phyloP scores from a whole-genome alignment of 2,797 vertebrate genomes.

The Intellagama lesueurii region DNA sequence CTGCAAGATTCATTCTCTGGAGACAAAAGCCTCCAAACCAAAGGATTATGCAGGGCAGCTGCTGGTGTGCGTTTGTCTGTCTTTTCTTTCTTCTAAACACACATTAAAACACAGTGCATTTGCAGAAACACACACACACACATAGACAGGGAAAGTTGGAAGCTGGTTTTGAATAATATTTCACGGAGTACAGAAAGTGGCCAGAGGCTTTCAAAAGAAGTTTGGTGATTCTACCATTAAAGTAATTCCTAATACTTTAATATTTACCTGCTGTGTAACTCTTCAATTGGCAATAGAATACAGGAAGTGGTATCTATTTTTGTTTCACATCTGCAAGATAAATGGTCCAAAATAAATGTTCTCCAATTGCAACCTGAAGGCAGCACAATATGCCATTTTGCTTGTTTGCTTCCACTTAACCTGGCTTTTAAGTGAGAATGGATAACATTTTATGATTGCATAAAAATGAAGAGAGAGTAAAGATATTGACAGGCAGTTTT shows the following conservation, averaged over 20 bases:
- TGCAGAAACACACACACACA: neutral
- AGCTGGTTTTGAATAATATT: constrained; percentile 3
- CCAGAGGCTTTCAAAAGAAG: neutral
- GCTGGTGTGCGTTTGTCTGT: constrained; percentile 17
- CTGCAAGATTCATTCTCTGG: constrained; percentile 24
- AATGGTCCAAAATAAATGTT: neutral
- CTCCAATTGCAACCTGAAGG: neutral
- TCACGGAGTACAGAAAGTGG: neutral
- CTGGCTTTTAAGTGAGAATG: neutral
- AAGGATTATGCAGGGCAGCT: neutral
- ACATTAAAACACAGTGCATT: neutral
- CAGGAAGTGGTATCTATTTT: neutral
- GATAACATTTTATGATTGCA: neutral
- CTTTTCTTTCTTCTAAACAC: neutral
- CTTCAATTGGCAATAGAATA: neutral
- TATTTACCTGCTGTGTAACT: neutral
- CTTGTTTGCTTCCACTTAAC: neutral
- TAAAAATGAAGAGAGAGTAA: neutral
- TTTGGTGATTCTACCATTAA: neutral
- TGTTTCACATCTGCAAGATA: neutral
- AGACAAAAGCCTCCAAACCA: constrained; percentile 22
- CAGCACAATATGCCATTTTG: neutral
- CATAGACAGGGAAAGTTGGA: neutral
- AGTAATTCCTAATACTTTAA: rapidly evolving
- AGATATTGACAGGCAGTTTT: neutral